Evolutionary conservation across 2,888 invertebrate species (phyloP).

Genomic region (Dysmachus trigonus): DNA sequence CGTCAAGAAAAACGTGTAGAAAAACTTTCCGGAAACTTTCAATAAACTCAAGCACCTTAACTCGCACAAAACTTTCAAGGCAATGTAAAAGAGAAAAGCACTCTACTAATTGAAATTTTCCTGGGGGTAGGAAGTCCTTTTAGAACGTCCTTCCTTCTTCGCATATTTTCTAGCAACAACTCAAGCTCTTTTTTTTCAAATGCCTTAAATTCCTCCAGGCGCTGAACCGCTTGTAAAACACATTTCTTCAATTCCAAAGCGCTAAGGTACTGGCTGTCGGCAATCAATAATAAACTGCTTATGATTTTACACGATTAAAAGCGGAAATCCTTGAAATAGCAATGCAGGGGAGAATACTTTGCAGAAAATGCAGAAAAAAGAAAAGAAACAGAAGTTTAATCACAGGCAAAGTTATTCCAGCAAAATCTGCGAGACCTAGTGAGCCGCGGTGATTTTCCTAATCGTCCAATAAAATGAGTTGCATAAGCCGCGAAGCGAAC

Average conservation of each 20-base stretch:
- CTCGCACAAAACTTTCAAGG: background rate
- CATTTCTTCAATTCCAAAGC: background rate
- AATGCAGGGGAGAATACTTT: background rate
- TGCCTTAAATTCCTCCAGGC: background rate
- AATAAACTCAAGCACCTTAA: background rate
- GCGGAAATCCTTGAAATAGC: background rate
- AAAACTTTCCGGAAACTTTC: background rate
- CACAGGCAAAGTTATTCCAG: background rate
- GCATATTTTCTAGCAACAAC: background rate
- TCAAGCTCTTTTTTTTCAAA: background rate
- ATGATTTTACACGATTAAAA: background rate
- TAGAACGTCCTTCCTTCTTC: background rate
- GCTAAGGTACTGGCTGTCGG: background rate
- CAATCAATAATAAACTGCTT: background rate
- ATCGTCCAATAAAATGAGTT: background rate
- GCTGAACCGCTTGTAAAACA: background rate
- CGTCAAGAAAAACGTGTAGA: background rate
- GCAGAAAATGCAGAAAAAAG: background rate
- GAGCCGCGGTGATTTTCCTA: background rate
- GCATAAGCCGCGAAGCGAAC: background rate
- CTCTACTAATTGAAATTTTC: background rate
- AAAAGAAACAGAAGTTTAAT: background rate
- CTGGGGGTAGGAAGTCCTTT: background rate
- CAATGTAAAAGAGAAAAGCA: background rate
- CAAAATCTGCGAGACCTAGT: background rate